A percentile compares a stretch with the other conserved stretches of the same genome.
Conservation (phyloP, 2,888 invertebrate species). For the Isoperla grammatica region DNA sequence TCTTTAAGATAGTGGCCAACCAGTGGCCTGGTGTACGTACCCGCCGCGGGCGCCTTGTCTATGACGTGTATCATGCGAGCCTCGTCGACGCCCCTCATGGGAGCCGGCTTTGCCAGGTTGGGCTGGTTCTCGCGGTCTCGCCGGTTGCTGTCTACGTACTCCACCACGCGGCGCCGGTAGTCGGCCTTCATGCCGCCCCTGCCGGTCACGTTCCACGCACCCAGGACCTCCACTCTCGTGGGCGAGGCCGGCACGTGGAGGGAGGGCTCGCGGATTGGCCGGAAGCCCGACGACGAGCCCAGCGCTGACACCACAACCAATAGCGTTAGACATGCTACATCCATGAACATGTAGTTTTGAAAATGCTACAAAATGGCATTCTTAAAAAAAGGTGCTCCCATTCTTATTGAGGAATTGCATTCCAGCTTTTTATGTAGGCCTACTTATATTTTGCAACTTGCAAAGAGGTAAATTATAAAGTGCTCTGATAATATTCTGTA, state of each 20-base stretch:
- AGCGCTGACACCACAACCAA: too few species aligned
- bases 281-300: conserved; percentile 33
- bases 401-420: too few species aligned
- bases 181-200: conserved; percentile 40
- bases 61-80: conserved; percentile 28
- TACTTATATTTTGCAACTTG: too few species aligned
- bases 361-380: too few species aligned
- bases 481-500: too few species aligned
- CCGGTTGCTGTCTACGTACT: conserved; percentile 46
- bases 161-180: conserved; percentile 42
- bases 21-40: too few species aligned
- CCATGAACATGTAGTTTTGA: not conserved
- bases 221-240: conserved; percentile 35
- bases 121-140: conserved; percentile 14
- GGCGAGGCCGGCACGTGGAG: conserved; percentile 38
- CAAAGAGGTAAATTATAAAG: too few species aligned
- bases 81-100: conserved; percentile 10
- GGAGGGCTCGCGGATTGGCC: conserved; percentile 41
- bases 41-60: too few species aligned
- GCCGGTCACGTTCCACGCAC: conserved; percentile 41
- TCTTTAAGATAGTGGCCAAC: too few species aligned
- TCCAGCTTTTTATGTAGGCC: too few species aligned
- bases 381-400: too few species aligned
- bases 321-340: not conserved
- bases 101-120: not conserved